phyloP scores from a whole-genome alignment of 1,140 invertebrate genomes.

The Zaprionus tsacasi region DNA sequence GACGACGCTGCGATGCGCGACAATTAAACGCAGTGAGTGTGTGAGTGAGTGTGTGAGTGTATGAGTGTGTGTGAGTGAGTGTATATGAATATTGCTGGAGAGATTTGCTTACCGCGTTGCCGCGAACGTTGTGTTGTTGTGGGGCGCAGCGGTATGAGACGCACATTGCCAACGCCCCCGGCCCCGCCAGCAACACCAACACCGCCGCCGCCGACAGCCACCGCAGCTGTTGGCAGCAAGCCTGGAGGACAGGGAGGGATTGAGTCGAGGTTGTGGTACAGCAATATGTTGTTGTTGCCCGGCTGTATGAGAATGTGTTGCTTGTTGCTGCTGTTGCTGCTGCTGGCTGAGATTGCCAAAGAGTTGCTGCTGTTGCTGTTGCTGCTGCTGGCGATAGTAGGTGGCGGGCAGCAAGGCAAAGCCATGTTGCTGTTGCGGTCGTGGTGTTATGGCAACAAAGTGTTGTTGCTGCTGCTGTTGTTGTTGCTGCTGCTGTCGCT shows the following conservation, averaged over 20 bases:
- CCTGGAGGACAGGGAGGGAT: slow-evolving; percentile 77
- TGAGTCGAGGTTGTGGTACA: slow-evolving; percentile 73
- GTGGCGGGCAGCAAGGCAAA: slow-evolving; percentile 49
- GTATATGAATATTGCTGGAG: slow-evolving; percentile 19
- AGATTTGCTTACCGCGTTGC: slow-evolving; percentile 72
- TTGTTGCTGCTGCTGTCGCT: slow-evolving; percentile 50
- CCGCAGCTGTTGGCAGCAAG: slow-evolving; percentile 46
- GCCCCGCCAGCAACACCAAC: neutral
- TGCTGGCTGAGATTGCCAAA: slow-evolving; percentile 64
- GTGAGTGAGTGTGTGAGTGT: neutral
- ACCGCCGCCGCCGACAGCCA: neutral
- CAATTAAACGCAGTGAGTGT: slow-evolving; percentile 53
- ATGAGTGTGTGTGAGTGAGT: neutral
- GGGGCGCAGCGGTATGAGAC: slow-evolving; percentile 70
- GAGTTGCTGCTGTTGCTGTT: slow-evolving; percentile 59
- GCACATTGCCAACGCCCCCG: slow-evolving; percentile 32
- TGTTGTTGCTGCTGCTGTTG: slow-evolving; percentile 61
- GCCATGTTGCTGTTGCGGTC: slow-evolving; percentile 54
- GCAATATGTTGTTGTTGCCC: slow-evolving; percentile 69
- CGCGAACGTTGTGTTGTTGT: slow-evolving; percentile 61
- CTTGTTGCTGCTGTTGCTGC: slow-evolving; percentile 66
- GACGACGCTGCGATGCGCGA: slow-evolving; percentile 28
- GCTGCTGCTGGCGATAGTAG: slow-evolving; percentile 64
- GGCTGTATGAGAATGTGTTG: slow-evolving; percentile 68
- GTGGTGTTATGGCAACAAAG: slow-evolving; percentile 62